Evolutionary conservation across 2,888 invertebrate species (phyloP), one percentile per base, ranked within the genome.

Genomic region (Serrognathus titanus): DNA sequence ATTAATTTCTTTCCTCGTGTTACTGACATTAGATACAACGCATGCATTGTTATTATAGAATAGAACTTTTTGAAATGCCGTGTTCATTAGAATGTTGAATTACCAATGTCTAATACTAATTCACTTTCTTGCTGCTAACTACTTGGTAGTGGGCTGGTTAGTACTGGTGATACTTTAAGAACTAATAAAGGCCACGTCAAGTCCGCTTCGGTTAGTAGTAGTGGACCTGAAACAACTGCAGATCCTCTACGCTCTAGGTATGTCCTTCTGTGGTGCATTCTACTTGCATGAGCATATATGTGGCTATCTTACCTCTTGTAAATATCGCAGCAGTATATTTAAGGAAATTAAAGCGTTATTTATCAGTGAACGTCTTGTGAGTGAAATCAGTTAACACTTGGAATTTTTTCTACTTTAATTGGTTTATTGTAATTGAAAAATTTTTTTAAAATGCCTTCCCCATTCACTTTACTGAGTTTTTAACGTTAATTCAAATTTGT

Each of bases 121-220:
- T 43, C 13, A 9, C 40, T 59, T 57, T 63, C 57, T 63, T 61
- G 68, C 69, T 71, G 73, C 75, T 75, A 75, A 75, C 72, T 72
- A 77, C 77, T 76, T 75, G 66, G 61, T 59, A 77, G 77, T 63
- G 76, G 75, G 69, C 69, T 70, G 64, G 75, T 71, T 67, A 75
- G 71, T 62, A 67, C 74, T 49, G 75, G 75, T 66, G 77, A 77
- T 66, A 68, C 73, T 64, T 68, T 76, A 61, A 70, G 81, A 73
- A 80, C 81, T 70, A 80, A 83, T 75, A 94, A 95, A 83, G 95
- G 95, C 78, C 96, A 96, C 85, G 91, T 93, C 79, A 96, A 96
- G 84, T 94, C 94, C 74, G 95, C 95, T 69, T 95, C 95, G 75
- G 92, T 94, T 78, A 92, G 92, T 72, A 90, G 90, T 76, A 82